phyloP scores from a whole-genome alignment of 2,888 invertebrate genomes.

The Lasioglossum zephyrum region DNA sequence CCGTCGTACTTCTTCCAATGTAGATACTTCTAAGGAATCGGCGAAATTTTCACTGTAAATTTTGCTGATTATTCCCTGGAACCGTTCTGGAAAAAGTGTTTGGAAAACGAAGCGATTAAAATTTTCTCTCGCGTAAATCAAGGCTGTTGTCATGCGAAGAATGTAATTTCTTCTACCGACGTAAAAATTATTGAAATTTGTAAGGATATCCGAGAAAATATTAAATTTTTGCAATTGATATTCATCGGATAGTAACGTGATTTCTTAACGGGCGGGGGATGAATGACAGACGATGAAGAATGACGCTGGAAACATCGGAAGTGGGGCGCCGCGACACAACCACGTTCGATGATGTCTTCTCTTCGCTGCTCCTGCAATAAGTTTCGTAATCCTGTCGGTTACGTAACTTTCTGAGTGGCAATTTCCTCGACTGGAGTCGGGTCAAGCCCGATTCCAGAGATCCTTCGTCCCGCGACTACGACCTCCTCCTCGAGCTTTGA shows the following conservation, averaged over 20 bases:
- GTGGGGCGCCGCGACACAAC: slow-evolving; percentile 10
- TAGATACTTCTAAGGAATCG: slow-evolving; percentile 18
- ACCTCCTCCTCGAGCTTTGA: neutral
- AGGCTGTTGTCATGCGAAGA: neutral
- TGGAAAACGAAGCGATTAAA: neutral
- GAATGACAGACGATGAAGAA: slow-evolving; percentile 22
- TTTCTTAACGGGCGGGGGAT: neutral
- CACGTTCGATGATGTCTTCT: slow-evolving; percentile 60
- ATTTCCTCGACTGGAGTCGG: slow-evolving; percentile 64
- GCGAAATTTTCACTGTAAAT: slow-evolving; percentile 25
- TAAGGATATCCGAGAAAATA: too few relatives aligned
- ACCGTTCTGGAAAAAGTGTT: slow-evolving; percentile 21
- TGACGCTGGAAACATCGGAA: slow-evolving; percentile 31
- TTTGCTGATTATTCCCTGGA: slow-evolving; percentile 34
- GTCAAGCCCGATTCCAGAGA: slow-evolving; percentile 42
- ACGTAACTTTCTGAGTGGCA: slow-evolving; percentile 71
- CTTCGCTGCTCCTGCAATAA: slow-evolving; percentile 65
- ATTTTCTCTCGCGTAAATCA: neutral
- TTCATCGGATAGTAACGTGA: neutral
- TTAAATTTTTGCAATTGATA: too few relatives aligned
- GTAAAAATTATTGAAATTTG: too few relatives aligned
- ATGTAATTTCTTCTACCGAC: neutral
- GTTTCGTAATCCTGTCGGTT: slow-evolving; percentile 72
- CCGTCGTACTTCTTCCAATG: neutral
- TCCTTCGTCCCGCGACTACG: slow-evolving; percentile 3